Base-by-base conservation (phyloP, 1,140 invertebrate species). In the Choristoneura fumiferana region DNA sequence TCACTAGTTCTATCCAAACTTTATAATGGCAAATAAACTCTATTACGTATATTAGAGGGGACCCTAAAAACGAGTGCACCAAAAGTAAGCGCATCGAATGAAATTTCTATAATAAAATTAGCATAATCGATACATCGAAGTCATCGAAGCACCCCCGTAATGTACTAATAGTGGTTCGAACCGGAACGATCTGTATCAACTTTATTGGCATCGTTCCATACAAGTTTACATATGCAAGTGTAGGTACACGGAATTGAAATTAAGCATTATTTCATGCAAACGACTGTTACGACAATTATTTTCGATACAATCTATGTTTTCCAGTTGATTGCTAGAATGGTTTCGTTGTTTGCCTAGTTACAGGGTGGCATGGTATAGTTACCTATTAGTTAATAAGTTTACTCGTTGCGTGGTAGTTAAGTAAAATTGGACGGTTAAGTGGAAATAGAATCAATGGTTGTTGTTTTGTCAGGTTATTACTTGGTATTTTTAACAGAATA, bases 101-200 rank as follows among this genome's bases (percentile, higher is more conserved):
- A 72, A 77, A 78, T 78, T 74, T 84, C 71, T 62, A 75, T 81
- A 84, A 81, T 82, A 84, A 87, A 87, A 87, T 87, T 85, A 80
- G 71, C 82, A 87, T 87, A 85, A 87, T 85, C 79, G 72, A 87
- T 87, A 79, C 64, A 75, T 62, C 36, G 62, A 55, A 80, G 71
- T 73, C 69, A 79, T 72, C 66, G 70, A 65, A 81, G 81, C 75
- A 82, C 81, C 78, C n/a, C 78, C 52, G 60, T 54, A 67, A 58
- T 57, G 63, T 60, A 61, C 40, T 53, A 54, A 36, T 54, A 59
- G 61, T 54, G 13, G 49, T 15, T 35, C 43, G 63, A 40, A 40
- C 52, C 65, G 70, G 67, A 73, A 76, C 69, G 75, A 67, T 75
- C 59, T 72, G 63, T 71, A 76, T 73, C 71, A 77, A 78, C 59